Conservation (phyloP, 2,888 invertebrate genomes). For the Boloria selene region DNA sequence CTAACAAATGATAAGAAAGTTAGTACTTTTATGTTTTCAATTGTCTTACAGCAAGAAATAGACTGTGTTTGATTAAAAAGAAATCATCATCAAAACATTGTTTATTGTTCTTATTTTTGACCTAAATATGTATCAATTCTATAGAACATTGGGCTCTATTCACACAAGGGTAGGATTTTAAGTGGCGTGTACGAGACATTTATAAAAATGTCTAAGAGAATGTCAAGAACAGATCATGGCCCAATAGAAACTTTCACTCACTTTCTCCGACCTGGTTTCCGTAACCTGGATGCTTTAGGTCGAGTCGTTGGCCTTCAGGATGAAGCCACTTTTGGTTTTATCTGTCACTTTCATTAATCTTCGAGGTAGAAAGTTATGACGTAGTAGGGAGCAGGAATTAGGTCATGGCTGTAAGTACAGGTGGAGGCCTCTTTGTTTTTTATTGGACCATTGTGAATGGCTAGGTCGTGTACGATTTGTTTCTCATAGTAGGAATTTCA, state of each 20-base stretch:
- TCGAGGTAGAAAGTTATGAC: constrained; percentile 64
- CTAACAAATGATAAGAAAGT: constrained; percentile 2
- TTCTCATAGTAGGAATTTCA: neutral
- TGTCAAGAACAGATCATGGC: constrained; percentile 71
- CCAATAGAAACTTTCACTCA: constrained; percentile 71
- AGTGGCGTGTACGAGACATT: constrained; percentile 22
- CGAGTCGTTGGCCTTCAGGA: constrained; percentile 68
- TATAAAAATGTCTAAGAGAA: constrained; percentile 57
- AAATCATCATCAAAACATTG: constrained; percentile 41
- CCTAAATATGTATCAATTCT: constrained; percentile 20
- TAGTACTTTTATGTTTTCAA: constrained; percentile 16
- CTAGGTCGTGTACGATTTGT: constrained; percentile 14
- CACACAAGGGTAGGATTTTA: constrained; percentile 10
- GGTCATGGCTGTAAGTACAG: constrained; percentile 41
- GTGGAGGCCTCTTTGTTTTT: constrained; percentile 29
- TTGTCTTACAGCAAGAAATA: constrained; percentile 27
- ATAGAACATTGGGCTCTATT: constrained; percentile 19
- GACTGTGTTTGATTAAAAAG: constrained; percentile 38
- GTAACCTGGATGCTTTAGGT: constrained; percentile 64
- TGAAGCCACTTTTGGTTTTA: constrained; percentile 71
- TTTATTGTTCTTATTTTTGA: constrained; percentile 22
- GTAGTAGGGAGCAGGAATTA: constrained; percentile 53
- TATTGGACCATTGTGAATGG: constrained; percentile 20
- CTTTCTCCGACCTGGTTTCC: constrained; percentile 71
- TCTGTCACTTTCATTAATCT: constrained; percentile 73